Conservation (phyloP, 1,140 invertebrate species). For the Hypothenemus hampei region DNA sequence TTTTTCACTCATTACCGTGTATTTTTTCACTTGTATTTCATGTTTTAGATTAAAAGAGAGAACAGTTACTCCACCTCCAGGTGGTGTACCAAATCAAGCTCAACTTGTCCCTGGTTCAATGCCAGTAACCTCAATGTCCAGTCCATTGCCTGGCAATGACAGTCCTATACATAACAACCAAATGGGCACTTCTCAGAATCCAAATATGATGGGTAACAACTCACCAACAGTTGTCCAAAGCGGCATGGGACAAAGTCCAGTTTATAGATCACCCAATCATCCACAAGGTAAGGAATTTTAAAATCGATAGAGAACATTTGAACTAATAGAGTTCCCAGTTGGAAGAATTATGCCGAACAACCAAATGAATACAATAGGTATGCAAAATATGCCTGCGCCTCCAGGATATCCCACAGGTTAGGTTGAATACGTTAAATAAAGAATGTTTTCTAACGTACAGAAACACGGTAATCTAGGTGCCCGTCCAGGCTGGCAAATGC, state of each 20-base stretch:
- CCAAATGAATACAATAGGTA: slow-evolving; percentile 42
- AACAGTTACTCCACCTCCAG: slow-evolving; percentile 65
- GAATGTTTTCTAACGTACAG: too few relatives aligned
- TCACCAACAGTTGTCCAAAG: slow-evolving; percentile 33
- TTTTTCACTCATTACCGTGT: too few relatives aligned
- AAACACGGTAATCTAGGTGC: too few relatives aligned
- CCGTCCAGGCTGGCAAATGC: slow-evolving; percentile 36
- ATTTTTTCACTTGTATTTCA: too few relatives aligned
- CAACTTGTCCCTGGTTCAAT: slow-evolving; percentile 38
- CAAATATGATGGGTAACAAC: slow-evolving; percentile 36
- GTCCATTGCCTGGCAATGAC: slow-evolving; percentile 55
- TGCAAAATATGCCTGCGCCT: slow-evolving; percentile 49
- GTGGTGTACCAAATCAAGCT: slow-evolving; percentile 40
- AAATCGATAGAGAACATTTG: neutral
- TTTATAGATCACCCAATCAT: slow-evolving; percentile 35
- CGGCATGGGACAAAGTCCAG: slow-evolving; percentile 36
- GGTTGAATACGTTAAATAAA: too few relatives aligned
- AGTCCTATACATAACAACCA: slow-evolving; percentile 47
- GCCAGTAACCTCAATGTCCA: slow-evolving; percentile 47
- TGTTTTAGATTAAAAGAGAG: slow-evolving; percentile 70
- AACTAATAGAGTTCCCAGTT: neutral
- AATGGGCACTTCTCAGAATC: slow-evolving; percentile 26
- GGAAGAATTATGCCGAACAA: slow-evolving; percentile 36
- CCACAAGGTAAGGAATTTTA: slow-evolving; percentile 8
- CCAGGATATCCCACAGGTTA: slow-evolving; percentile 46